These are phyloP conservation scores for Oryzias javanicus DNA, from an alignment of 2,113 vertebrate species.

Conservation along the genomic window DNA sequence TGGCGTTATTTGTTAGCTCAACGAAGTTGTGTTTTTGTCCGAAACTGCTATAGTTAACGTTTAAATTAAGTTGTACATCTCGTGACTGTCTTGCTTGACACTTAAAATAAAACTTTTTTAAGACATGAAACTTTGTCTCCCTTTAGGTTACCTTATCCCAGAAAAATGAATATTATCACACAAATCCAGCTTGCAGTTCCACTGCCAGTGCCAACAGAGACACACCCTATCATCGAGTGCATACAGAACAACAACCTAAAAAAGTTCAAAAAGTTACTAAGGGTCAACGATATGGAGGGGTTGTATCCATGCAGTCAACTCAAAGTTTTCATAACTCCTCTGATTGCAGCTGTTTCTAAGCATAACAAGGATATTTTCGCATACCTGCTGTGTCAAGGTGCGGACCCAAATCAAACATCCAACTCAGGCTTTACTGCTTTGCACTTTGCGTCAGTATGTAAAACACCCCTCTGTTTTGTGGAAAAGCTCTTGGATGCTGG, in stretches of 20 bases:
- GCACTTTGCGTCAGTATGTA: constrained; percentile 29
- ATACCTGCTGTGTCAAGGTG: constrained; percentile 17
- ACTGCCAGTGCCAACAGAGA: constrained; percentile 11
- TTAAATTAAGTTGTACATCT: too few species aligned
- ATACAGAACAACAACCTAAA: constrained; percentile 21
- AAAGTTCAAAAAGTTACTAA: constrained; percentile 15
- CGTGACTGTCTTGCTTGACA: background rate
- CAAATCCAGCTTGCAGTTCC: accelerated
- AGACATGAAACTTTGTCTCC: background rate
- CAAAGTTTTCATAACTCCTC: constrained; percentile 15
- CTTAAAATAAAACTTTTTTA: background rate
- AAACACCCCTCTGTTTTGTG: constrained; percentile 19
- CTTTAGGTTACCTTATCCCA: constrained; percentile 20
- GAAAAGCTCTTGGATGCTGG: constrained; percentile 40
- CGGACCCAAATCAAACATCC: constrained; percentile 17
- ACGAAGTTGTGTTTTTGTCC: too few species aligned
- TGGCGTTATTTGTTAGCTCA: too few species aligned
- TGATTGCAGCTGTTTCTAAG: constrained; percentile 56
- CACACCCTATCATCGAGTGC: constrained; percentile 42
- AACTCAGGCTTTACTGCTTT: background rate
- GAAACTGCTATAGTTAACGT: too few species aligned
- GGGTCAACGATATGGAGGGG: constrained; percentile 13
- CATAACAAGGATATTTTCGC: constrained; percentile 2
- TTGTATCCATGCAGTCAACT: constrained; percentile 15
- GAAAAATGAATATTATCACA: constrained; percentile 1